Conservation (phyloP, 2,888 invertebrate species). For the Idaea aversata region DNA sequence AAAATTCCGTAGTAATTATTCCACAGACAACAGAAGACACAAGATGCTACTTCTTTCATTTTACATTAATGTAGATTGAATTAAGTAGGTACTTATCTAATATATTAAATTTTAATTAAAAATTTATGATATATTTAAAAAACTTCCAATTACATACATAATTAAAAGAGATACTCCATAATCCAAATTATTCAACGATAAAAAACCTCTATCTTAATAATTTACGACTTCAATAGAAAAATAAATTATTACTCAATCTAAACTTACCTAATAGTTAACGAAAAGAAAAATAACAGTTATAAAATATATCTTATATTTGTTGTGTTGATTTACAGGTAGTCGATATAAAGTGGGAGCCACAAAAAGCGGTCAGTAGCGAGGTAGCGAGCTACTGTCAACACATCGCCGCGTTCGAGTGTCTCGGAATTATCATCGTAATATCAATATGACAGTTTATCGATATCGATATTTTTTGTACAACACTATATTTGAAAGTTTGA, state of each 20-base stretch:
- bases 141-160: neutral
- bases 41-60: no score
- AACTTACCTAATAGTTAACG: neutral
- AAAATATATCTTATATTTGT: conserved; percentile 16
- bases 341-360: conserved; percentile 18
- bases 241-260: neutral
- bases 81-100: neutral
- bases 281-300: conserved; percentile 12
- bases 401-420: conserved; percentile 35
- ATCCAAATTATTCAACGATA: conserved; percentile 5
- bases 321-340: conserved; percentile 1
- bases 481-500: neutral
- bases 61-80: no score
- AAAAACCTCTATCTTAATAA: conserved; percentile 6
- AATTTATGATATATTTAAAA: neutral
- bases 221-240: conserved; percentile 14
- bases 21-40: neutral
- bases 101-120: neutral
- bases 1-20: conserved; percentile 6
- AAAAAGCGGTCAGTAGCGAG: conserved; percentile 49
- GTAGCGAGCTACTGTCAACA: conserved; percentile 21
- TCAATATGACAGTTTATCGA: neutral
- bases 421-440: neutral
- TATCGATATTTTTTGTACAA: neutral
- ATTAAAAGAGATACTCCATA: conserved; percentile 1